A percentile compares a stretch with the other conserved stretches of the same genome.
Conservation (phyloP, 2,113 vertebrate species). For the Gymnocephalus cernua region DNA sequence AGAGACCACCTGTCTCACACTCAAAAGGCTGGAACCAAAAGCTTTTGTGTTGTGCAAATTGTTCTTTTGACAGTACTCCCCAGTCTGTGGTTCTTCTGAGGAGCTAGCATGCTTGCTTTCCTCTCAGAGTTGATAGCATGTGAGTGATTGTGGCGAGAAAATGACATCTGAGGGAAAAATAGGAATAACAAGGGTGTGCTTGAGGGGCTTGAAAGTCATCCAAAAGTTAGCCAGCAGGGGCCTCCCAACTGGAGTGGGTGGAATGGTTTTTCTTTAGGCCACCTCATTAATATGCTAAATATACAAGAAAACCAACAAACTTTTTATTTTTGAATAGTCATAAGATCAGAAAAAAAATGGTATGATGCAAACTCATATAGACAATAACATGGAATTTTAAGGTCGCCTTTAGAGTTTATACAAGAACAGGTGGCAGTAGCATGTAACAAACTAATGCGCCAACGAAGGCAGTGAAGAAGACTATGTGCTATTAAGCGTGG, state of each 20-base stretch:
- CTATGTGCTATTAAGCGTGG: neutral
- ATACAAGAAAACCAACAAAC: neutral
- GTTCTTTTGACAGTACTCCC: constrained; percentile 64
- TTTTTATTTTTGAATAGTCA: neutral
- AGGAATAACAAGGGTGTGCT: constrained; percentile 54
- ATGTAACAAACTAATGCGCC: neutral
- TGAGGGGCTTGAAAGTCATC: constrained; percentile 66
- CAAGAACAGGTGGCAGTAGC: neutral
- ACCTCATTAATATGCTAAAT: neutral
- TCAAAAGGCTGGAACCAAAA: constrained; percentile 69
- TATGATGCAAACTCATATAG: neutral
- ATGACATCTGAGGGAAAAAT: constrained; percentile 51
- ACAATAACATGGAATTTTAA: neutral
- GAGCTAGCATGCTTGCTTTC: constrained; percentile 29
- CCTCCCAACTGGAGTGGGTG: constrained; percentile 26
- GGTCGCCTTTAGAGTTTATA: neutral
- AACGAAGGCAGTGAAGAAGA: neutral
- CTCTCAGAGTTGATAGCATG: constrained; percentile 37
- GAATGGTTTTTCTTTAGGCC: constrained; percentile 6
- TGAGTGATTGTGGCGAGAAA: constrained; percentile 49
- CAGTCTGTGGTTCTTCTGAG: constrained; percentile 53
- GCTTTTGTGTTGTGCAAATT: constrained; percentile 78
- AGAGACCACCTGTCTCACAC: constrained; percentile 63
- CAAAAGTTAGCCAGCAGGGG: constrained; percentile 66
- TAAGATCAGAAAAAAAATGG: neutral